Percentiles rank a stretch among this genome's conserved stretches.
Evolutionary conservation across 2,113 vertebrate genomes (phyloP).

Genomic region (Ictidomys tridecemlineatus): DNA sequence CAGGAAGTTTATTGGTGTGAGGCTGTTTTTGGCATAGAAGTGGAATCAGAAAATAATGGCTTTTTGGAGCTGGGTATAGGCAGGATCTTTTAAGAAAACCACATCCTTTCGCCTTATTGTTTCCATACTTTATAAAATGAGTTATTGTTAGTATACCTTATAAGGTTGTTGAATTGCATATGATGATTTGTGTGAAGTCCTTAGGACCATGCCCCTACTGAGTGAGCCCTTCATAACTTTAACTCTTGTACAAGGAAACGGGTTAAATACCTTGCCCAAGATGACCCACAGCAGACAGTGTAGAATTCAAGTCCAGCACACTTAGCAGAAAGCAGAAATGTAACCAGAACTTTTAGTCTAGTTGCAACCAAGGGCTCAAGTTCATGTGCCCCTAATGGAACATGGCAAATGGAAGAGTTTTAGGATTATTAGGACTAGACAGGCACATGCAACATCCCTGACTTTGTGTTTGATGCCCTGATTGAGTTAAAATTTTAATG

Average conservation of each 20-base stretch:
- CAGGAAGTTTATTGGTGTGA: neutral
- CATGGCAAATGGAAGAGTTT: neutral
- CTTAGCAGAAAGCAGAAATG: neutral
- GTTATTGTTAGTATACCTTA: neutral
- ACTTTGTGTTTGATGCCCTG: constrained; percentile 3
- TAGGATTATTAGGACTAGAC: constrained; percentile 37
- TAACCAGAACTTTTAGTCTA: neutral
- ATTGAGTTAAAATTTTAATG: constrained; percentile 54
- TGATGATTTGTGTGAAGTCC: neutral
- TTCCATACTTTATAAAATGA: neutral
- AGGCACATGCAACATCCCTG: neutral
- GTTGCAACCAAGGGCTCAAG: neutral
- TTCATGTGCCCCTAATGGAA: neutral
- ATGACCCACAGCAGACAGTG: neutral
- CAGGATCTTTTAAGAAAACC: neutral
- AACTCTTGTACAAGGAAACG: neutral
- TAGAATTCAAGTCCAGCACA: neutral
- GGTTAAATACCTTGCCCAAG: neutral
- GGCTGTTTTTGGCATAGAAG: neutral
- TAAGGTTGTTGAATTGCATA: neutral
- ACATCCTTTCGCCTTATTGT: neutral
- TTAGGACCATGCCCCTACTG: neutral
- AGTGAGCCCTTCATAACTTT: neutral
- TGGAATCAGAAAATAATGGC: neutral
- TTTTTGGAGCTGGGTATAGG: neutral